A percentile compares a stretch with the other conserved stretches of the same genome.
phyloP scores from a whole-genome alignment of 2,113 vertebrate genomes.

The Oncorhynchus tshawytscha region DNA sequence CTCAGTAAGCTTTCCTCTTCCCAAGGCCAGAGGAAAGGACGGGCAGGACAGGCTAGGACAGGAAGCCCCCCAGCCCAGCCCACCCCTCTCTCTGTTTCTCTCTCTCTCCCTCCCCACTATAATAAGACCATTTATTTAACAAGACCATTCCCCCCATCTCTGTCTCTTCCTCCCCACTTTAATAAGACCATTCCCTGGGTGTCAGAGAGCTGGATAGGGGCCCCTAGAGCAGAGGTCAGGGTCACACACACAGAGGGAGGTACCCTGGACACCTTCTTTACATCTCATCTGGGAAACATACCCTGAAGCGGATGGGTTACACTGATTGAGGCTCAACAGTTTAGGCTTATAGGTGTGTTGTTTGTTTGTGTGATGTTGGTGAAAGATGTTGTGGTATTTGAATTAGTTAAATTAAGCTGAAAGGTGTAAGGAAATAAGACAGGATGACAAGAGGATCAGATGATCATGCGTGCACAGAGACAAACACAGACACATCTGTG shows the following conservation, averaged over 20 bases:
- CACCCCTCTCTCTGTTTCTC: neutral
- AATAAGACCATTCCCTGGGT: conserved; percentile 48
- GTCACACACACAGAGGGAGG: neutral
- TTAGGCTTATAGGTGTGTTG: no score
- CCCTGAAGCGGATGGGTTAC: no score
- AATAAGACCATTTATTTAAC: conserved; percentile 6
- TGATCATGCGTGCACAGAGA: neutral
- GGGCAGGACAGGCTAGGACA: conserved; percentile 16
- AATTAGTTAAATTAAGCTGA: no score
- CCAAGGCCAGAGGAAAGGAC: conserved; percentile 23
- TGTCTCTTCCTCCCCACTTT: conserved; percentile 35
- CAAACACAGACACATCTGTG: neutral
- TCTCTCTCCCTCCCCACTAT: conserved; percentile 31
- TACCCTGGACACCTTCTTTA: no score
- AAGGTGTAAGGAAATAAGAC: no score
- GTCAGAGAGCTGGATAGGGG: conserved; percentile 41
- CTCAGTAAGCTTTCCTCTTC: conserved; percentile 22
- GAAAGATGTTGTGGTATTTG: no score
- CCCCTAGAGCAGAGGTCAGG: conserved; percentile 13
- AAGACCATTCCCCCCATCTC: neutral
- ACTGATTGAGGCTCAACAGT: no score
- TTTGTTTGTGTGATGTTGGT: no score
- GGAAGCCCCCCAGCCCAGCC: conserved; percentile 6
- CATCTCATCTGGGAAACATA: no score
- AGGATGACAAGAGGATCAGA: no score